Conservation (phyloP, 1,140 invertebrate genomes). For the Leptoteleia sp. region DNA sequence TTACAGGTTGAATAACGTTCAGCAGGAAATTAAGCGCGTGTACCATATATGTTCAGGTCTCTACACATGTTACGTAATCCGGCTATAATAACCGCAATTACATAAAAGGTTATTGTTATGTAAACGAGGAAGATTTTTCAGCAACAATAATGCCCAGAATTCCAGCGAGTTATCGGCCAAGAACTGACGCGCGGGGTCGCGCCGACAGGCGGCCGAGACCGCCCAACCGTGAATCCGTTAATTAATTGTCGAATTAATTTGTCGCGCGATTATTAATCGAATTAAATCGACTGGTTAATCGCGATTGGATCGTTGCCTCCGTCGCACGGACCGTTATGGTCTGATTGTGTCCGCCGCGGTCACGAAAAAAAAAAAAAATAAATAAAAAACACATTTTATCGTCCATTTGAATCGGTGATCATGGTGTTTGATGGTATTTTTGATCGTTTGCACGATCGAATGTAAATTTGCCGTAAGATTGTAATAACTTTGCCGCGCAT, state of each 20-base stretch:
- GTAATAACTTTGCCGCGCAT: no score
- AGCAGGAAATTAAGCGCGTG: constrained; percentile 38
- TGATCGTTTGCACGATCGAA: no score
- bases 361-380: no score
- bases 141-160: constrained; percentile 17
- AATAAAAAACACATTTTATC: no score
- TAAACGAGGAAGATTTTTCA: constrained; percentile 62
- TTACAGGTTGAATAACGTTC: constrained; percentile 42
- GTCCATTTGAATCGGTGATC: no score
- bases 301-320: no score
- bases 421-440: no score
- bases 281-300: no score
- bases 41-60: constrained; percentile 30
- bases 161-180: neutral
- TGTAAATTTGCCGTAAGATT: no score
- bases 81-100: constrained; percentile 48
- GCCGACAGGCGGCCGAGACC: neutral
- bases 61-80: constrained; percentile 31
- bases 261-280: constrained; percentile 17
- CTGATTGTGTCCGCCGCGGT: constrained; percentile 28
- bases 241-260: constrained; percentile 23
- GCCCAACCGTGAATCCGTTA: constrained; percentile 10
- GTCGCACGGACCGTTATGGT: constrained; percentile 25
- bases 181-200: constrained; percentile 4
- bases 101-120: constrained; percentile 58